Evolutionary conservation across 2,888 invertebrate species (phyloP), one percentile per base, ranked within the genome.

Genomic region (Sesamia inferens): DNA sequence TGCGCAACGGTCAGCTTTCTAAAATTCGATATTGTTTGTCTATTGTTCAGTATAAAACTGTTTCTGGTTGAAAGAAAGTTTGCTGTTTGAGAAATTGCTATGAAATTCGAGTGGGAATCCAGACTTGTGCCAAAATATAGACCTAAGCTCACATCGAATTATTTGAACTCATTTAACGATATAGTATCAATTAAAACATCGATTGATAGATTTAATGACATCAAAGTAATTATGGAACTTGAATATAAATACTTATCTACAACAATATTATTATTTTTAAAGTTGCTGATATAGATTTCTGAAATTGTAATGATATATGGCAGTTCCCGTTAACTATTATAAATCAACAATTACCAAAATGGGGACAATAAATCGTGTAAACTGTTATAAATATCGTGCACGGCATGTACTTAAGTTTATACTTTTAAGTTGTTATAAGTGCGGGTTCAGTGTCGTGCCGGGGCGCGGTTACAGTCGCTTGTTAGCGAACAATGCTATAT

Each of bases 1-100:
- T 95, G 94, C 92, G 89, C 95, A 95, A 93, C 90, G 92, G 92
- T 91, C 92, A 93, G 93, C 95, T 95, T 95, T 95, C 94, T 94
- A 95, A 93, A 92, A 93, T 94, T 91, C 90, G 90, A 93, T 92
- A 92, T 92, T 91, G 92, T 93, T 90, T 84, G 88, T 89, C 91
- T 92, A 88, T 90, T 88, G 89, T 90, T 74, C 83, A 78, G 85
- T 71, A 76, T 88, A 88, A 90, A 91, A 81, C 89, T 87, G 85
- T 92, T 88, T 84, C 79, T 84, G 74, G 73, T 74, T 75, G 76
- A 82, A 88, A 89, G 76, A 85, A 85, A 90, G 85, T 89, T 89
- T 85, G 87, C 89, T 85, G 72, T 74, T 84, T 76, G 81, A 84
- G 80, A 71, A 71, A 79, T 68, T 68, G 66, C 68, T 54, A n/a